Base-by-base conservation (phyloP, 1,140 invertebrate species). In the Cyphomyrmex costatus region DNA sequence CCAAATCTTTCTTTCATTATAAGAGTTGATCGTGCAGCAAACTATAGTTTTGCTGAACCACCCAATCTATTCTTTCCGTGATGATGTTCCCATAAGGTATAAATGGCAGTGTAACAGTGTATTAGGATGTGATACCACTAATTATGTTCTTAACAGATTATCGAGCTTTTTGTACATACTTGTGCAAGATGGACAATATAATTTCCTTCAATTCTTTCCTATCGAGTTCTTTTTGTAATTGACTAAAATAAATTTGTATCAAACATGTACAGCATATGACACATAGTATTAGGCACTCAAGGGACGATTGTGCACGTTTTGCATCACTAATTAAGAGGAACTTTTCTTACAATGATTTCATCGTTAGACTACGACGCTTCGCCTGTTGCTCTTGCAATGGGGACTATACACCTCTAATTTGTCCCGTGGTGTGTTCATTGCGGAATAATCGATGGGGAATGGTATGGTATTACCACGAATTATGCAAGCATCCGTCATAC, bases 391-490 rank as follows among this genome's bases (percentile, higher is more conserved):
- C 91, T 96, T 96, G 89, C 96, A 97, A 89, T 97, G 96, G 2
- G 96, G 96, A 82, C 95, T 96, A 91, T 97, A 97, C 82, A 96
- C 96, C 93, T 97, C 97, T 68, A 97, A 91, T 90, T 97, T 96
- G 66, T 96, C 96, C 80, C 96, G 96, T 87, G 97, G 96, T 3
- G 96, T 96, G 93, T 97, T 97, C 77, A 97, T 95, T 12, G 97
- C 97, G 88, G 96, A 97, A 93, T 97, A 97, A 95, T 97, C 97
- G 24, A 97, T 96, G 0, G 97, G 97, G 91, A 97, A 97, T 16
- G 96, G 96, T 49, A 90, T 82, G 16, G 78, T 82, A 14, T 90
- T 89, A 30, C 85, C 91, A 0, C 91, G 88, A 14, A 79, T 60
- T 5, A 92, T 61, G 49, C 91, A 92, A 58, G 86, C 70, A 14